phyloP scores from a whole-genome alignment of 2,113 vertebrate genomes.

The Fregata magnificens region DNA sequence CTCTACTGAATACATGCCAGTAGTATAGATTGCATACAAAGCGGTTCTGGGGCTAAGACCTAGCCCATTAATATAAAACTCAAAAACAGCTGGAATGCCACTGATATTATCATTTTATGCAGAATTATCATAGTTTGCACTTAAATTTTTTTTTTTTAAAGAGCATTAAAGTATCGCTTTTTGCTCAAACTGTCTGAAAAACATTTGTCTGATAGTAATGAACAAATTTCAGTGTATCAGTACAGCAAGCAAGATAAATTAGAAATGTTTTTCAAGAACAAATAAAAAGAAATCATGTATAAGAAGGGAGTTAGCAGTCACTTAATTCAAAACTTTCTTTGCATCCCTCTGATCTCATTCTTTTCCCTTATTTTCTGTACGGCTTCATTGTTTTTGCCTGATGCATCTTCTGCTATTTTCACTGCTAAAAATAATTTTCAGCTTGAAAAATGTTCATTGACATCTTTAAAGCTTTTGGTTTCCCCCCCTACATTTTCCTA shows the following conservation, averaged over 20 bases:
- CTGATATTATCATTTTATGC: not conserved
- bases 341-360: not conserved
- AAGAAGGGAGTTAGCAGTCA: not conserved
- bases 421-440: conserved; percentile 13
- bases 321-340: not conserved
- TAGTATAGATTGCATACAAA: not conserved
- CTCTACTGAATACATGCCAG: not conserved
- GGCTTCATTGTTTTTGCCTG: not conserved
- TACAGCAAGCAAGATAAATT: not conserved
- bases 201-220: not conserved
- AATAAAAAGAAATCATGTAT: not conserved
- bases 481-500: not conserved
- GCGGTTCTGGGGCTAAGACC: not conserved
- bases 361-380: not conserved
- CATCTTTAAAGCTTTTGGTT: not conserved
- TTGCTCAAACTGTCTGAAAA: not conserved
- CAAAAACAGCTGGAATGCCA: not conserved
- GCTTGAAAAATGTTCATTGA: conserved; percentile 30
- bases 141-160: not conserved
- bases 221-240: not conserved
- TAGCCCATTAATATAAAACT: not conserved
- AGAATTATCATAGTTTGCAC: not conserved
- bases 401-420: not conserved
- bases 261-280: not conserved
- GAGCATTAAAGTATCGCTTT: not conserved